Percentiles rank a stretch among this genome's conserved stretches.
These are phyloP conservation scores for Euproctis similis DNA, from an alignment of 2,888 invertebrate species.

Conservation along the genomic window DNA sequence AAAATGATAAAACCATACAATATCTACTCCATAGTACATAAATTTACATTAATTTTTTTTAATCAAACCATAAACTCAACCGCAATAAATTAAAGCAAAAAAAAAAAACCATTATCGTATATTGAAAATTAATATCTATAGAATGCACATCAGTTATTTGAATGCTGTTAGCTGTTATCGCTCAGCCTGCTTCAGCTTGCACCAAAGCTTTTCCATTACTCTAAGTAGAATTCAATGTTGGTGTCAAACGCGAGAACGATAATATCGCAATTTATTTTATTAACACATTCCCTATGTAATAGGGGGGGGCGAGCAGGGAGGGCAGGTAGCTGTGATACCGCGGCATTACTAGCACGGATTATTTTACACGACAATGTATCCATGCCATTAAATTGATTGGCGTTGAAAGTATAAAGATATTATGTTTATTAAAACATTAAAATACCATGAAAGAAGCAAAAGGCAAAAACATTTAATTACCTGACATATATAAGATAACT, in stretches of 20 bases:
- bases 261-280: conserved; percentile 69
- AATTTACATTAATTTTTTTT: too few relatives aligned
- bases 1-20: too few relatives aligned
- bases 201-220: conserved; percentile 71
- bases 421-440: too few relatives aligned
- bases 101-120: too few relatives aligned
- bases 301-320: conserved; percentile 38
- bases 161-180: conserved; percentile 54
- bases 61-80: too few relatives aligned
- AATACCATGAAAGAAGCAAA: too few relatives aligned
- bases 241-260: conserved; percentile 65
- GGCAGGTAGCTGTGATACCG: conserved; percentile 31
- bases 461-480: too few relatives aligned
- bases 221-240: conserved; percentile 73
- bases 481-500: too few relatives aligned
- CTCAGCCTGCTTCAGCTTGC: conserved; percentile 49
- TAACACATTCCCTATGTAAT: conserved; percentile 60
- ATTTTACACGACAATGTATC: conserved; percentile 5
- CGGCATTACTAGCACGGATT: conserved; percentile 14
- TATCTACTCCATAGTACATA: too few relatives aligned
- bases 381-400: conserved; percentile 8
- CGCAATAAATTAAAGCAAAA: too few relatives aligned
- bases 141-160: conserved; percentile 33
- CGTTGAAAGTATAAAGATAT: background rate
- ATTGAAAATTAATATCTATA: conserved; percentile 32